phyloP scores from a whole-genome alignment of 2,113 vertebrate species.

The Melospiza georgiana region DNA sequence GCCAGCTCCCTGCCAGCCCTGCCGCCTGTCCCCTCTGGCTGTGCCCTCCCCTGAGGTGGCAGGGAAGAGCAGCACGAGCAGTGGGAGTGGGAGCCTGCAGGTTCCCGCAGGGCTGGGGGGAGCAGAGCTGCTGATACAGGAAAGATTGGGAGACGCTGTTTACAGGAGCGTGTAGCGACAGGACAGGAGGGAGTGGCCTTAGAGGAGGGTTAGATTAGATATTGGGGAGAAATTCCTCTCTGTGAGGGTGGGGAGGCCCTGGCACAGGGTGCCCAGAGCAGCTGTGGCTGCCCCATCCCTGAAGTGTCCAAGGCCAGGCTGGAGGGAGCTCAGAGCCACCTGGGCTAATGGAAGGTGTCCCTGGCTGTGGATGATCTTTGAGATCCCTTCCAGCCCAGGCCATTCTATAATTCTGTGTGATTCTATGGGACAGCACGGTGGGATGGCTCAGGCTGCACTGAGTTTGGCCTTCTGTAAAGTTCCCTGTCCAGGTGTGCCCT shows the following conservation, averaged over 20 bases:
- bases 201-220: not conserved
- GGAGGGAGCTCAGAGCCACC: not conserved
- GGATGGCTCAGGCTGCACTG: fast-evolving
- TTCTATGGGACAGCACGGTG: fast-evolving
- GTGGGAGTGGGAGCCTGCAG: not conserved
- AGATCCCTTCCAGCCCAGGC: not conserved
- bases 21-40: not conserved
- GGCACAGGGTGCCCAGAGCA: not conserved
- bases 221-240: not conserved
- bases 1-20: not conserved
- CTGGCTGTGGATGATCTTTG: not conserved
- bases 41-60: fast-evolving
- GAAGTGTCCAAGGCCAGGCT: fast-evolving
- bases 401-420: not conserved
- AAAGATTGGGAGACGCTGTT: not conserved
- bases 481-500: not conserved
- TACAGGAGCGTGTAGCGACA: not conserved
- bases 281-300: not conserved
- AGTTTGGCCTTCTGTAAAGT: not conserved
- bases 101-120: not conserved
- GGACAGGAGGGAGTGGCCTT: not conserved
- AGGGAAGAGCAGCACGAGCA: not conserved
- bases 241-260: not conserved
- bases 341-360: no score
- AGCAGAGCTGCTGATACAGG: not conserved